Base-by-base conservation (phyloP, 2,888 invertebrate genomes). In the Petrolisthes manimaculis region DNA sequence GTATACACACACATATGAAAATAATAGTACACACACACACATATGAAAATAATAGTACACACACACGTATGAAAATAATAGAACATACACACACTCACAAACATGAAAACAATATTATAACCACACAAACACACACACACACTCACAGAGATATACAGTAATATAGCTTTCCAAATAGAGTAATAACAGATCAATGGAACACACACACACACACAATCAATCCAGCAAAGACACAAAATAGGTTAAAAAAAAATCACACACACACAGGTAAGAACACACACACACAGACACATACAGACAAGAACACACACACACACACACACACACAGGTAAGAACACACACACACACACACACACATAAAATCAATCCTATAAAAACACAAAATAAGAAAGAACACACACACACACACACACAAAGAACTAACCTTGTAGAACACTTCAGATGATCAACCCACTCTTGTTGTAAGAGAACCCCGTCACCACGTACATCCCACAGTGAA, bases 391-490 rank as follows among this genome's bases (percentile, higher is more conserved):
- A 51, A 24, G 51, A 51, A 77, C 37, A 77, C 6, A 77, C 18
- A 75, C 18, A 75, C 18, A 75, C 18, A 77, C 37, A 24, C 37
- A 8, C 14, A n/a, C n/a, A n/a, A n/a, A n/a, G n/a, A n/a, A n/a
- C 74, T 55, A 37, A 84, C 84, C 84, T 85, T 24, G 79, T 51
- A 8, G 87, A 86, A 24, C 67, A 86, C 83, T 83, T 86, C 8
- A 86, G 82, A n/a, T 78, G 77, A 55, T 78, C 86, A 56, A 86
- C 55, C 86, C 86, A 86, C 83, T 86, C 86, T 18, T 83, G 78
- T 55, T 86, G 86, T 69, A 24, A 54, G 8, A 86, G 83, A 2
- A 54, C 69, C 5, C 86, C 86, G 18, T 86, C 86, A 14, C 86
- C 86, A 5, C n/a, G 21, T 6, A 83, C 37, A 78, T 83, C 83